A percentile compares a stretch with the other conserved stretches of the same genome.
phyloP scores from a whole-genome alignment of 2,888 invertebrate genomes.

The Melitaea athalia region DNA sequence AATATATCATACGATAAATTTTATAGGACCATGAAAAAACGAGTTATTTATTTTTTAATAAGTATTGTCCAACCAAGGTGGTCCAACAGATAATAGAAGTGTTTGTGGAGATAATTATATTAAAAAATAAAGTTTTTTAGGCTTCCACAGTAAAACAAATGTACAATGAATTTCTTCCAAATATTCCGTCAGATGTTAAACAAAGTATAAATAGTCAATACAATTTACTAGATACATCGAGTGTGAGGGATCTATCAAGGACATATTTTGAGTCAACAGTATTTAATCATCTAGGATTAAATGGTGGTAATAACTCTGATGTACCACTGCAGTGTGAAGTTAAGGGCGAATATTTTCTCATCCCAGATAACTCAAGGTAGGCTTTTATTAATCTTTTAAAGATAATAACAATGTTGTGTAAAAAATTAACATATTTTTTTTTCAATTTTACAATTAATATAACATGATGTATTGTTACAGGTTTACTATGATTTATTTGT shows the following conservation, averaged over 20 bases:
- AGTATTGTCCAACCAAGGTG: no score
- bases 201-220: constrained; percentile 42
- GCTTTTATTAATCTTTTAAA: no score
- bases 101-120: no score
- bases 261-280: constrained; percentile 58
- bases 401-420: no score
- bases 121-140: constrained; percentile 44
- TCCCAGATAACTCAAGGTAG: constrained; percentile 86
- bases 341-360: constrained; percentile 78
- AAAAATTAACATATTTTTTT: no score
- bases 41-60: no score
- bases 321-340: constrained; percentile 75
- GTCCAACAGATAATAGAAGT: no score
- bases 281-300: constrained; percentile 54
- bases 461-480: no score
- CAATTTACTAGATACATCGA: constrained; percentile 58
- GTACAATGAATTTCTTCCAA: constrained; percentile 49
- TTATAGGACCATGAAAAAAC: no score
- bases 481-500: no score
- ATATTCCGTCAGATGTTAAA: constrained; percentile 48
- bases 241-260: constrained; percentile 56
- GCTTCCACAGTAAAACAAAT: constrained; percentile 50
- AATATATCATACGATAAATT: no score
- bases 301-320: constrained; percentile 83
- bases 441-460: no score